Percentiles rank a stretch among this genome's conserved stretches.
Conservation (phyloP, 2,113 vertebrate species). For the Bostrychus sinensis region DNA sequence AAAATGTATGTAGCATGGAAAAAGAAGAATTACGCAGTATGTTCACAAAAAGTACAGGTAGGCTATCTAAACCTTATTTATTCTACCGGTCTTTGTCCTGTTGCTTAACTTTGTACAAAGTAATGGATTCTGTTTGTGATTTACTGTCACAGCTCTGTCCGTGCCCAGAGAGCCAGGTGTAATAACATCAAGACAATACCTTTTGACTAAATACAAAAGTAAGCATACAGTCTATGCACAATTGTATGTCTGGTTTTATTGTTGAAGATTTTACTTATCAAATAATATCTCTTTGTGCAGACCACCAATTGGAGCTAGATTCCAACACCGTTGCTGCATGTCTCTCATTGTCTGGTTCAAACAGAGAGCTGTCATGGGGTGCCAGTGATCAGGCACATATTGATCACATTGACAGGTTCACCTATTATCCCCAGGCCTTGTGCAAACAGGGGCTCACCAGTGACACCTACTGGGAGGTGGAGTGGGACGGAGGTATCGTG, state of each 20-base stretch:
- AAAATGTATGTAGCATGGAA: constrained; percentile 9
- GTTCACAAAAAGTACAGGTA: constrained; percentile 4
- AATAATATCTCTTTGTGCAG: constrained; percentile 25
- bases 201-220: neutral
- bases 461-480: constrained; percentile 68
- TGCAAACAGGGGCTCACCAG: constrained; percentile 27
- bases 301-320: constrained; percentile 33
- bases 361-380: constrained; percentile 42
- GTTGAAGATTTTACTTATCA: neutral
- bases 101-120: neutral
- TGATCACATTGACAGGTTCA: constrained; percentile 61
- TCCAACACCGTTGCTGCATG: constrained; percentile 52
- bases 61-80: constrained; percentile 4
- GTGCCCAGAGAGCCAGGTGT: rapidly evolving
- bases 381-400: constrained; percentile 23
- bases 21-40: neutral
- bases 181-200: neutral
- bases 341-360: constrained; percentile 50
- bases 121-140: neutral
- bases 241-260: neutral
- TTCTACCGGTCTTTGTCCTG: neutral
- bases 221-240: neutral
- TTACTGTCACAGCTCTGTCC: constrained; percentile 10
- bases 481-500: constrained; percentile 69
- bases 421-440: constrained; percentile 49